A percentile compares a stretch with the other conserved stretches of the same genome.
Evolutionary conservation across 2,888 invertebrate species (phyloP).

Genomic region (Parelbella ahira): DNA sequence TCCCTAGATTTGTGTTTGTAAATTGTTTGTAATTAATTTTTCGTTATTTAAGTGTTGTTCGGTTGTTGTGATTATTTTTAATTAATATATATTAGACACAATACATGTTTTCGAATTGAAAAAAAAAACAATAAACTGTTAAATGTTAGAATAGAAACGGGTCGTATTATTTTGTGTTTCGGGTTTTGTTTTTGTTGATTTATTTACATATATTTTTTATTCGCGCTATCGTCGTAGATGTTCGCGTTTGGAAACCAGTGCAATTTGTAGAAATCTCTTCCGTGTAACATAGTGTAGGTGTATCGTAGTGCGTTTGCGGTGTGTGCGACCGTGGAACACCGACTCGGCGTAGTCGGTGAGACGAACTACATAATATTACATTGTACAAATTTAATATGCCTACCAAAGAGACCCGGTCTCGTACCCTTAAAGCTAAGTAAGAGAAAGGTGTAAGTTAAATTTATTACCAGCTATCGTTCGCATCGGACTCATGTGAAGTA

Average conservation of each 20-base stretch:
- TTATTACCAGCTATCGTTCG: constrained; percentile 59
- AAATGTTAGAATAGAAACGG: constrained; percentile 78
- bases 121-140: constrained; percentile 75
- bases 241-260: constrained; percentile 79
- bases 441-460: constrained; percentile 74
- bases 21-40: constrained; percentile 78
- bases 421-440: constrained; percentile 79
- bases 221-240: constrained; percentile 73
- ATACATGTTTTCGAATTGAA: constrained; percentile 55
- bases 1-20: constrained; percentile 73
- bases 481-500: constrained; percentile 63
- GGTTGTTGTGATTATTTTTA: constrained; percentile 79
- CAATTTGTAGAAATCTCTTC: constrained; percentile 81
- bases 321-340: constrained; percentile 57
- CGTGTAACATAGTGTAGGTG: constrained; percentile 74
- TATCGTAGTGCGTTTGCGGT: constrained; percentile 69
- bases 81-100: constrained; percentile 60
- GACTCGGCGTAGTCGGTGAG: constrained; percentile 55
- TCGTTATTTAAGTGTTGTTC: constrained; percentile 79
- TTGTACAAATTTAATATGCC: constrained; percentile 81
- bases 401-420: constrained; percentile 82
- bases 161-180: constrained; percentile 80
- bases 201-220: constrained; percentile 69
- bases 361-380: constrained; percentile 63
- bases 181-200: constrained; percentile 75